Percentiles rank a stretch among this genome's conserved stretches.
These are phyloP conservation scores for Scaptomyza cyrtandrae DNA, from an alignment of 2,888 invertebrate genomes.

Conservation along the genomic window DNA sequence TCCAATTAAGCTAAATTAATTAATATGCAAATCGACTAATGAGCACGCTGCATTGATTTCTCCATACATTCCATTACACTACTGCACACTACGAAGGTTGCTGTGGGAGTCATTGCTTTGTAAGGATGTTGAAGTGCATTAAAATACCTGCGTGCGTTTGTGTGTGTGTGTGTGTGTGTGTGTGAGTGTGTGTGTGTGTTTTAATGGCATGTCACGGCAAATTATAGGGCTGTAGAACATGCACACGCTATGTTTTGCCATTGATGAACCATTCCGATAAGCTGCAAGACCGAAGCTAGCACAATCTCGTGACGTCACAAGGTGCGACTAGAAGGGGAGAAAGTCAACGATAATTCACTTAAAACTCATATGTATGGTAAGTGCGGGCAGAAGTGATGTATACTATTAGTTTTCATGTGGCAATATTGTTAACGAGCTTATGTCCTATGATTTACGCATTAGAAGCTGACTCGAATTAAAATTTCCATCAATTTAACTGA, in stretches of 20 bases:
- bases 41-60: constrained; percentile 67
- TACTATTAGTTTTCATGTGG: constrained; percentile 38
- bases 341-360: constrained; percentile 40
- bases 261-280: constrained; percentile 56
- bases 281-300: not conserved
- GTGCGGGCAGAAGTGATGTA: constrained; percentile 20
- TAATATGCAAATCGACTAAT: constrained; percentile 79
- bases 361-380: constrained; percentile 13
- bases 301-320: not conserved
- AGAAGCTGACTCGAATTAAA: constrained; percentile 27
- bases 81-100: constrained; percentile 14
- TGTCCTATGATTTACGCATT: constrained; percentile 27
- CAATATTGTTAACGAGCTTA: constrained; percentile 57
- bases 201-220: constrained; percentile 54
- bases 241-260: constrained; percentile 62
- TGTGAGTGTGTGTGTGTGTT: constrained; percentile 11
- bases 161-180: constrained; percentile 15
- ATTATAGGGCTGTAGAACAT: constrained; percentile 60
- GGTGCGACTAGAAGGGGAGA: not conserved
- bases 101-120: constrained; percentile 11
- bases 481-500: constrained; percentile 49
- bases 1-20: constrained; percentile 80
- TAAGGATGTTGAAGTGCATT: constrained; percentile 37
- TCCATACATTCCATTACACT: constrained; percentile 5
- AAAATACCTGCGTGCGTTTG: constrained; percentile 47